These are phyloP conservation scores for Bryconaethiops microstoma DNA, from an alignment of 2,797 vertebrate genomes.

Conservation along the genomic window DNA sequence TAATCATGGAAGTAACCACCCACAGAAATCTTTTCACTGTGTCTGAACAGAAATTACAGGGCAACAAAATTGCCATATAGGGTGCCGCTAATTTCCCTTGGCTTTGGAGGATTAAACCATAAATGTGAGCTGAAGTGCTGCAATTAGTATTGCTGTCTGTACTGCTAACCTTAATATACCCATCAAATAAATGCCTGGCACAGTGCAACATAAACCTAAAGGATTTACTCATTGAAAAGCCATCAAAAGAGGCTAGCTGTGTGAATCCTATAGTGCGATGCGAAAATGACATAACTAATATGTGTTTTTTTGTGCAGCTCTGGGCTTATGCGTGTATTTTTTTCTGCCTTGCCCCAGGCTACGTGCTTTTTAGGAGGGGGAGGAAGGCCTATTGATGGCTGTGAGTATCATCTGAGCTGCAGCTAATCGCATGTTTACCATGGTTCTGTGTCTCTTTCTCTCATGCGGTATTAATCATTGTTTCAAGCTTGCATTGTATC, in stretches of 20 bases:
- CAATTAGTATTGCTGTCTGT: slow-evolving; percentile 40
- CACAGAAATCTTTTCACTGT: slow-evolving; percentile 7
- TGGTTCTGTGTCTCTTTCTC: slow-evolving; percentile 2
- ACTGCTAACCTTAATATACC: slow-evolving; percentile 28
- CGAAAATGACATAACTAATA: slow-evolving; percentile 36
- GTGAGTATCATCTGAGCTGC: slow-evolving; percentile 31
- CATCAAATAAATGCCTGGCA: slow-evolving; percentile 14
- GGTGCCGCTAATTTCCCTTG: slow-evolving; percentile 24
- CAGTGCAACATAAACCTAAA: slow-evolving; percentile 23
- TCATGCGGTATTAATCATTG: slow-evolving; percentile 43
- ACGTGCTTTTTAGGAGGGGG: slow-evolving; percentile 72
- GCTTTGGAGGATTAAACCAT: slow-evolving; percentile 22
- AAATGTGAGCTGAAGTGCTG: slow-evolving; percentile 32
- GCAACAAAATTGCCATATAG: slow-evolving; percentile 4
- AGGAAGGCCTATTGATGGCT: slow-evolving; percentile 37
- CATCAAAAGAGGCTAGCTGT: slow-evolving; percentile 8
- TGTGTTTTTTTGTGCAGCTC: slow-evolving; percentile 33
- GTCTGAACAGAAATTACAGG: slow-evolving; percentile 10
- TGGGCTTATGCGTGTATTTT: slow-evolving; percentile 56
- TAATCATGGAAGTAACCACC: slow-evolving; percentile 6
- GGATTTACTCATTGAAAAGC: slow-evolving; percentile 33
- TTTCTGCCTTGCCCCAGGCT: slow-evolving; percentile 77
- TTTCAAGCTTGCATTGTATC: slow-evolving; percentile 8
- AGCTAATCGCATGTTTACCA: slow-evolving; percentile 26
- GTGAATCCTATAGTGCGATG: neutral